Evolutionary conservation across 2,113 vertebrate species (phyloP).

Genomic region (Lepus americanus): DNA sequence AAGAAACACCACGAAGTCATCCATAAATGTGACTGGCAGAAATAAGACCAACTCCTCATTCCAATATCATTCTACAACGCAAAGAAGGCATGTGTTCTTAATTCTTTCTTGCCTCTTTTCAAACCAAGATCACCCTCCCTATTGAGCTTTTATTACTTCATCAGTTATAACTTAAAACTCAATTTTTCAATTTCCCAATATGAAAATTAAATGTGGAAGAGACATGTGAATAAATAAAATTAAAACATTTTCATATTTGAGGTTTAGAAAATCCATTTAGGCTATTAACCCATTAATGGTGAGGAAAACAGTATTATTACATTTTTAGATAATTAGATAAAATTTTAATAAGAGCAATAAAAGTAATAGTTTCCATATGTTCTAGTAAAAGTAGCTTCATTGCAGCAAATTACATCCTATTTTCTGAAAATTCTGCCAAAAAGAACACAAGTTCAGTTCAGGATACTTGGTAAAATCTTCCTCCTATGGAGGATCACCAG

Average conservation of each 20-base stretch:
- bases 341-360: background rate
- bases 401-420: background rate
- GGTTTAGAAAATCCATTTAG: background rate
- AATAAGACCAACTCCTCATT: background rate
- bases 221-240: constrained; percentile 7
- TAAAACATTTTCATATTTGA: constrained; percentile 11
- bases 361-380: background rate
- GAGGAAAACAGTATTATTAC: background rate
- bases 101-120: background rate
- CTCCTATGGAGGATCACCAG: background rate
- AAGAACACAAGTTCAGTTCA: background rate
- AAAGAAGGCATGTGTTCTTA: background rate
- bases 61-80: background rate
- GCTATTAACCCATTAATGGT: background rate
- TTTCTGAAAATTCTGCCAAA: background rate
- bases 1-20: background rate
- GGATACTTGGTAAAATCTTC: background rate
- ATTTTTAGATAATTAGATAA: background rate
- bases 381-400: background rate
- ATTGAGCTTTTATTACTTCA: background rate
- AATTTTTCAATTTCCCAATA: background rate
- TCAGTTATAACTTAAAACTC: constrained; percentile 33
- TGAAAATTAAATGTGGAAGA: background rate
- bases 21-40: constrained; percentile 8
- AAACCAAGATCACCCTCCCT: background rate